Evolutionary conservation across 1,140 invertebrate species (phyloP), one percentile per base, ranked within the genome.

Genomic region (Trachelipus rathkii): DNA sequence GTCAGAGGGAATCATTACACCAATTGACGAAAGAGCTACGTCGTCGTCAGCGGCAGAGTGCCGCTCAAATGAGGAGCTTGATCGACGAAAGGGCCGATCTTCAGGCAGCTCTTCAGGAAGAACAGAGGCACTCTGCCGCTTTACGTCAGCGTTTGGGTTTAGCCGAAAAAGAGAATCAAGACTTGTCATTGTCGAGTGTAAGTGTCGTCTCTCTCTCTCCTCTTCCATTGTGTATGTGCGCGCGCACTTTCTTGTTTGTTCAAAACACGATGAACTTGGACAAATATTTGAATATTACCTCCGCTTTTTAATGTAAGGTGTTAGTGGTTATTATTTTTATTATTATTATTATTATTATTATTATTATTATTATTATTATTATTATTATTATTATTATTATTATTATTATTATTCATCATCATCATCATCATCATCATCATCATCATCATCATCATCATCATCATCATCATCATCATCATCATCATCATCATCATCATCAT

Each of bases 1-100:
- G 89, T 75, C 94, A 96, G 87, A 89, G 95, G 72, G 94, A 96
- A 82, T 90, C 92, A 75, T 85, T 96, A 46, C 91, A 89, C 5
- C 89, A 89, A 77, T 89, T 93, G 21, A 92, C 91, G 79, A 90
- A 92, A 0, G 95, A 97, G 82, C 87, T 95, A 15, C 87, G 92
- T 80, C 88, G 93, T 19, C 95, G 95, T 82, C 91, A 94, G 81
- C 92, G 92, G 83, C 88, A 91, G 73, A 89, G 92, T 81, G 91
- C 93, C 83, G 90, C 89, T 82, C 94, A 96, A 87, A 91, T 95
- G 75, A 87, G 92, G 74, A 89, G 89, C 70, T 87, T 97, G 77
- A 92, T 95, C 78, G 93, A 95, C 83, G 95, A 97, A 84, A 89
- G 95, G 72, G 92, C 93, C 0, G 94, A 97, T 83, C 90, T 97